Base-by-base conservation (phyloP, 2,113 vertebrate species). In the Steatornis caripensis region DNA sequence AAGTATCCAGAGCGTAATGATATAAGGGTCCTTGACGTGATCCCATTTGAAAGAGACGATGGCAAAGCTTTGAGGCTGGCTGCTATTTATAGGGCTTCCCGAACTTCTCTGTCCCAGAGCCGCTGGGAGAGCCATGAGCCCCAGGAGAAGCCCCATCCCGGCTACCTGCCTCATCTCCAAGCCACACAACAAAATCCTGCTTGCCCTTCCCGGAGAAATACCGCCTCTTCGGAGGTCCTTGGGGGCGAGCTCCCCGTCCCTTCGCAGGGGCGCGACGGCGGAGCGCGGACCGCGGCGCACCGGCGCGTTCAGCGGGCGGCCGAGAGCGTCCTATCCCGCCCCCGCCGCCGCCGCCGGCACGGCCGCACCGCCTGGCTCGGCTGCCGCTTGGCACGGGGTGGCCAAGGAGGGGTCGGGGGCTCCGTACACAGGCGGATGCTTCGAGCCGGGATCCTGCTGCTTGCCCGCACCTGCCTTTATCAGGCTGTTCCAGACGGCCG, bases 1-100 rank as follows among this genome's bases (percentile, higher is more conserved):
- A 8, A 99, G 93, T 62, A 99, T 96, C 99, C 99, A 99, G 51
- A 99, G 78, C 2, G 94, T 96, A 41, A 99, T 97, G 58, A 99
- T 46, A 93, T 98, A 99, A 3, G 99, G 98, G 5, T 95, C 83
- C 96, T 98, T 95, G 89, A 99, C 99, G 18, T 99, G 99, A 21
- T 98, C 57, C 99, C 99, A 99, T 22, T 98, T 57, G 92, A 99
- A 98, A 23, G 95, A 97, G 90, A 99, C 98, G 39, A 99, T 94
- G 79, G 98, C 91, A 87, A 98, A 98, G 71, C 81, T 97, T 12
- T 75, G 5, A 10, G n/a, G 24, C 18, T 57, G 26, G 75, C 8
- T 72, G 79, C 29, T 57, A 34, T 76, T 71, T 66, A 1, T 60
- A 75, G 11, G 15, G 55, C 72, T 95, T 69, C 10, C 96, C 79